Evolutionary conservation across 2,888 invertebrate genomes (phyloP).

Genomic region (Diadegma fenestrale): DNA sequence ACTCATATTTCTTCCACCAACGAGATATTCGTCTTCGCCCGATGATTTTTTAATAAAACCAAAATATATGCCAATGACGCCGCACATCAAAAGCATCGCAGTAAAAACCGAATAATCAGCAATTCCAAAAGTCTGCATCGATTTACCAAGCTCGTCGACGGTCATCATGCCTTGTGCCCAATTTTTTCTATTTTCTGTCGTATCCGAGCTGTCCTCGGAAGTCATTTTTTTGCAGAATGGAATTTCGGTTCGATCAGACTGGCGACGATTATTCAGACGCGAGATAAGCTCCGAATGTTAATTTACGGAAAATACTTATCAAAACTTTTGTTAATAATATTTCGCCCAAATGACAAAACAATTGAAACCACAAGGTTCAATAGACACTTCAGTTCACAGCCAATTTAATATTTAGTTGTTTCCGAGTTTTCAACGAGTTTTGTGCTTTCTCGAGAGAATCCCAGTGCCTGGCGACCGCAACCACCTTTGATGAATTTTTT

Average conservation of each 20-base stretch:
- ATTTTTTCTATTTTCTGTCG: slow-evolving; percentile 41
- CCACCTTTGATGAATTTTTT: neutral
- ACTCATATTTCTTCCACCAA: slow-evolving; percentile 93
- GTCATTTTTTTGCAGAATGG: slow-evolving; percentile 77
- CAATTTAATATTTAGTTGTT: neutral
- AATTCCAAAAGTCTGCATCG: slow-evolving; percentile 89
- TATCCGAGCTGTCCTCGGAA: slow-evolving; percentile 72
- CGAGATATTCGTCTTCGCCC: slow-evolving; percentile 90
- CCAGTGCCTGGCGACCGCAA: neutral
- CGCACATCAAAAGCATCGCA: slow-evolving; percentile 91
- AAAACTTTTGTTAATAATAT: neutral
- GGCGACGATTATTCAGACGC: neutral
- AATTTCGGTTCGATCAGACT: slow-evolving; percentile 65
- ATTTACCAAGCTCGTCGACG: slow-evolving; percentile 85
- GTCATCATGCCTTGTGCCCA: slow-evolving; percentile 79
- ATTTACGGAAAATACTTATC: neutral
- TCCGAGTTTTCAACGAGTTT: neutral
- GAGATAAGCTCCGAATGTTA: neutral
- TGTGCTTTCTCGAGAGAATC: neutral
- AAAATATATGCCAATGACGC: slow-evolving; percentile 93
- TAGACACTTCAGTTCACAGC: neutral
- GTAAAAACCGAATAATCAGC: slow-evolving; percentile 93
- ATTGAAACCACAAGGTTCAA: neutral
- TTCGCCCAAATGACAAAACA: neutral
- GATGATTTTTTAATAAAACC: slow-evolving; percentile 90